Conservation (phyloP, 2,113 vertebrate species). For the Xenopus laevis region DNA sequence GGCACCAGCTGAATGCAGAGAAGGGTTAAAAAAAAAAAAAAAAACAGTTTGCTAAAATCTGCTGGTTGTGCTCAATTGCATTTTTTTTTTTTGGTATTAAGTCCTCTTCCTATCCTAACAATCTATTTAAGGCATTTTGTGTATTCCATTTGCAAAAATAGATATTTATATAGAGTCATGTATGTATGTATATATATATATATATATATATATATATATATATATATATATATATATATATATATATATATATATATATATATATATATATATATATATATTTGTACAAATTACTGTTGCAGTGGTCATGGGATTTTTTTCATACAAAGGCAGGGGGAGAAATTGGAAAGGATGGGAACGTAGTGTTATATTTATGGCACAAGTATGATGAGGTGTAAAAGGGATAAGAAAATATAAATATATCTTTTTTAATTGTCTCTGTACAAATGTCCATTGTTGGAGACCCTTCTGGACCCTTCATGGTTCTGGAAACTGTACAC, state of each 20-base stretch:
- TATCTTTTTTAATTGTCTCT: conserved; percentile 76
- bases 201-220: conserved; percentile 23
- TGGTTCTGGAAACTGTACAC: conserved; percentile 64
- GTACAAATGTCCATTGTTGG: conserved; percentile 77
- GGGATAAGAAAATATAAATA: conserved; percentile 99
- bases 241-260: conserved; percentile 65
- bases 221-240: conserved; percentile 11
- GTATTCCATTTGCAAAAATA: conserved; percentile 82
- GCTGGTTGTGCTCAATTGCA: conserved; percentile 57
- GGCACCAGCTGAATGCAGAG: too few relatives aligned
- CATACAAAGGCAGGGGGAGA: conserved; percentile 67
- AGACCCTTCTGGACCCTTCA: background rate
- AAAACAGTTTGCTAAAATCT: background rate
- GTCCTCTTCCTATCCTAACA: background rate
- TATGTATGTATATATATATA: conserved; percentile 8
- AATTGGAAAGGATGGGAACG: background rate
- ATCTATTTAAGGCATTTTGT: conserved; percentile 91
- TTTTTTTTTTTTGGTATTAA: conserved; percentile 44
- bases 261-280: conserved; percentile 16
- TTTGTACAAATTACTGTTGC: conserved; percentile 34
- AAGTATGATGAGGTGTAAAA: conserved; percentile 73
- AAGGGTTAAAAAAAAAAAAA: too few relatives aligned
- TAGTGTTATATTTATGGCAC: conserved; percentile 70
- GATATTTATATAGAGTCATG: conserved; percentile 54
- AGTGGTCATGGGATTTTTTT: conserved; percentile 49